Evolutionary conservation across 92 coral and sea anemone genomes (phyloP).

Genomic region (Porites lobata): DNA sequence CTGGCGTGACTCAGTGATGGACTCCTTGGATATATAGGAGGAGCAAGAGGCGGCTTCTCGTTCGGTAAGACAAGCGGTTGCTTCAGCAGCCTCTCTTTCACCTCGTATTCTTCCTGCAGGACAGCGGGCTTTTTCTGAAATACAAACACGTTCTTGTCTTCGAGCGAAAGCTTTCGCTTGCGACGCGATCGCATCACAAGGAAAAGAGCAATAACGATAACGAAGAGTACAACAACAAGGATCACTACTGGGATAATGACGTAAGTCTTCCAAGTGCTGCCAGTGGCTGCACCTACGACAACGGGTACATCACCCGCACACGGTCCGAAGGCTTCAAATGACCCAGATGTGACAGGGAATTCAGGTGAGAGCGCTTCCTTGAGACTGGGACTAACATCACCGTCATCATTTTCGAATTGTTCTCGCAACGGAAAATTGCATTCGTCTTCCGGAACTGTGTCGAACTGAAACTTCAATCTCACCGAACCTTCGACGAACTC

Average conservation of each 20-base stretch:
- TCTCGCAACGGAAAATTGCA: slow-evolving; percentile 46
- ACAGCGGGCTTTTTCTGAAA: slow-evolving; percentile 96
- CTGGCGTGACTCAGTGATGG: slow-evolving; percentile 67
- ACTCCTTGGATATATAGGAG: slow-evolving; percentile 92
- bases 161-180: slow-evolving; percentile 72
- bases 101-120: slow-evolving; percentile 94
- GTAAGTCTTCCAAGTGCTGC: slow-evolving; percentile 88
- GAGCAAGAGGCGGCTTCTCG: slow-evolving; percentile 97
- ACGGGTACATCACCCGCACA: slow-evolving; percentile 54
- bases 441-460: slow-evolving; percentile 61
- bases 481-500: slow-evolving; percentile 61
- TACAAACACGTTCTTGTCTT: slow-evolving; percentile 84
- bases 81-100: slow-evolving; percentile 85
- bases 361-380: slow-evolving; percentile 71
- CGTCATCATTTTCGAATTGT: slow-evolving; percentile 51
- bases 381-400: slow-evolving; percentile 65
- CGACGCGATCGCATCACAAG: slow-evolving; percentile 86
- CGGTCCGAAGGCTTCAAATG: slow-evolving; percentile 67
- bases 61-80: slow-evolving; percentile 95
- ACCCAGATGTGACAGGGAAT: slow-evolving; percentile 71
- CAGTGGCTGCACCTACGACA: slow-evolving; percentile 36
- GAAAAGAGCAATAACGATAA: slow-evolving; percentile 79
- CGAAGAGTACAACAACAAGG: slow-evolving; percentile 77
- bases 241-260: slow-evolving; percentile 91
- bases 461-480: slow-evolving; percentile 64